These are phyloP conservation scores for Heterocephalus glaber DNA, from an alignment of 2,113 vertebrate species.

Conservation along the genomic window DNA sequence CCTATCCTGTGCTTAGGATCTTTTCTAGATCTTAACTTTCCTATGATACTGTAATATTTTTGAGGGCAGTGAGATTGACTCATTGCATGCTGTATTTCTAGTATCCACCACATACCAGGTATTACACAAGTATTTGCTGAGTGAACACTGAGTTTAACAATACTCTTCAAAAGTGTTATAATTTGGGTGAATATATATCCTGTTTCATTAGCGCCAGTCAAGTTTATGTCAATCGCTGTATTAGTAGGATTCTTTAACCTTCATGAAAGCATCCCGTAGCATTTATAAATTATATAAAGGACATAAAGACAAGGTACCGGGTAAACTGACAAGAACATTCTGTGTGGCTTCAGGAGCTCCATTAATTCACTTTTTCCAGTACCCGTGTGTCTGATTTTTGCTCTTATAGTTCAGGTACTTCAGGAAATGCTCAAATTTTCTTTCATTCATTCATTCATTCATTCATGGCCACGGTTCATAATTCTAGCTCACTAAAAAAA, in stretches of 20 bases:
- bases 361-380: background rate
- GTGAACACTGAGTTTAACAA: background rate
- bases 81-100: background rate
- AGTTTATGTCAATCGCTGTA: background rate
- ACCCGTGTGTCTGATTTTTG: background rate
- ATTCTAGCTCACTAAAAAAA: background rate
- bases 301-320: background rate
- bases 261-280: background rate
- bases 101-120: background rate
- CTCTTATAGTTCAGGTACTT: background rate
- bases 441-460: too few species aligned
- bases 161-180: background rate
- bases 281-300: background rate
- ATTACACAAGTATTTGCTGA: background rate
- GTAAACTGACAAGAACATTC: background rate
- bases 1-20: background rate
- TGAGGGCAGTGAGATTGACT: rapidly evolving
- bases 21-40: background rate
- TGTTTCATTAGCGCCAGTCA: background rate
- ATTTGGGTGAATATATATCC: background rate
- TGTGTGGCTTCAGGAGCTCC: background rate
- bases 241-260: background rate
- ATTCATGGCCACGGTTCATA: background rate
- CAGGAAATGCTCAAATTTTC: background rate
- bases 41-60: too few species aligned